Base-by-base conservation (phyloP, 2,888 invertebrate species). In the Harpalus rufipes region DNA sequence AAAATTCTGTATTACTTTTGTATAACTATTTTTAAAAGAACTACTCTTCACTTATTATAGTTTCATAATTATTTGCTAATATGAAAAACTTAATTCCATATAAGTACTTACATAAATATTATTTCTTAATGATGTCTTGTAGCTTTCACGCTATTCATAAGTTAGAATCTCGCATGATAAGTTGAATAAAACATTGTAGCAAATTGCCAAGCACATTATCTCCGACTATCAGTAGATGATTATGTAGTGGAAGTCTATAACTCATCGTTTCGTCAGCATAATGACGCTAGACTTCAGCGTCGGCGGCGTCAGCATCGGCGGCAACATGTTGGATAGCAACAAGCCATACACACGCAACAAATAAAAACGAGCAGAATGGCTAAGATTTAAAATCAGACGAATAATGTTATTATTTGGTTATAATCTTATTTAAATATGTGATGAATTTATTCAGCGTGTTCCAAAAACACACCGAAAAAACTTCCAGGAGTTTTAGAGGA, bases 201-300 rank as follows among this genome's bases (percentile, higher is more conserved):
- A 63, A 63, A 63, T 63, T 63, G 21, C 63, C 25, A 5, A 18
- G 63, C 63, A 12, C 63, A 63, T 63, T 63, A 63, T 63, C 63
- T 63, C 32, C 32, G 32, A 12, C 10, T 51, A 51, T 51, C 44
- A 51, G 44, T 51, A 1, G 44, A 10, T 51, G 44, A 51, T 51
- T 51, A 51, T 51, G 10, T 51, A 51, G 10, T 12, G 44, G 44
- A 12, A 63, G 25, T 63, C 63, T 12, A 63, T 63, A 63, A 63
- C 63, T 63, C 63, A 63, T 63, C 63, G 63, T 63, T 63, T 63
- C 63, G 21, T 63, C 63, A 63, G 63, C 63, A 21, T 63, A 63
- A 63, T 21, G 21, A 63, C 63, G 63, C 63, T 12, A 63, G 21
- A 21, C 63, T 25, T 63, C 59, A 18, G 18, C 59, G 59, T 7